These are phyloP conservation scores for Coracias cyanogaster DNA, from an alignment of 2,797 vertebrate genomes.

Conservation along the genomic window DNA sequence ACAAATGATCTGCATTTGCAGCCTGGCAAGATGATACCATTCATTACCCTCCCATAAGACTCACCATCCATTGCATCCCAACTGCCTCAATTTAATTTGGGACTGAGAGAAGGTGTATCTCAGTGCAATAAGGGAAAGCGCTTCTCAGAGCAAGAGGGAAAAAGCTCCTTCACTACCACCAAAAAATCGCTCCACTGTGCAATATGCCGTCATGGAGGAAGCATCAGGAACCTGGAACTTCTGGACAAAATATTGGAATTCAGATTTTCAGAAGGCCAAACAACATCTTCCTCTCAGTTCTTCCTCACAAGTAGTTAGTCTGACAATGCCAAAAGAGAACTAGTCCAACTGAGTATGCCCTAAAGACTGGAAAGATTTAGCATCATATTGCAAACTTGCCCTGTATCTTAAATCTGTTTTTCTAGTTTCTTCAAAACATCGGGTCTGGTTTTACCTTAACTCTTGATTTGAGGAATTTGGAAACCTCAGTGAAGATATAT, in stretches of 20 bases:
- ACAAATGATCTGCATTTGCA: neutral
- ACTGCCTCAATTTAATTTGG: too few species aligned
- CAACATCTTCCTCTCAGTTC: neutral
- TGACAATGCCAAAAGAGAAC: neutral
- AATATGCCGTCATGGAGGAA: neutral
- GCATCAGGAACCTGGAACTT: neutral
- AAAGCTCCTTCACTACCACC: neutral
- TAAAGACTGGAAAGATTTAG: neutral
- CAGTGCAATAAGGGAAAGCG: neutral
- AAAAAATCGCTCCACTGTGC: accelerated
- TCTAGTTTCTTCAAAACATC: neutral
- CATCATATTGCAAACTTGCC: neutral
- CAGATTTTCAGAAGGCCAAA: neutral
- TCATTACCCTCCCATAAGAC: too few species aligned
- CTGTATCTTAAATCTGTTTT: neutral
- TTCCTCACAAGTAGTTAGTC: neutral
- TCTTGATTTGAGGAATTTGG: neutral
- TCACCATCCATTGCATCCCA: neutral
- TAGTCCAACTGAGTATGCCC: neutral
- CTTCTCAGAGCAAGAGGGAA: neutral
- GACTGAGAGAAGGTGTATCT: neutral
- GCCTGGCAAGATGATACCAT: neutral
- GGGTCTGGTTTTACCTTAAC: neutral
- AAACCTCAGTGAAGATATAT: neutral
- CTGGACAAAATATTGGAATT: neutral